Evolutionary conservation across 2,888 invertebrate genomes (phyloP).

Genomic region (Drosophila setosimentum): DNA sequence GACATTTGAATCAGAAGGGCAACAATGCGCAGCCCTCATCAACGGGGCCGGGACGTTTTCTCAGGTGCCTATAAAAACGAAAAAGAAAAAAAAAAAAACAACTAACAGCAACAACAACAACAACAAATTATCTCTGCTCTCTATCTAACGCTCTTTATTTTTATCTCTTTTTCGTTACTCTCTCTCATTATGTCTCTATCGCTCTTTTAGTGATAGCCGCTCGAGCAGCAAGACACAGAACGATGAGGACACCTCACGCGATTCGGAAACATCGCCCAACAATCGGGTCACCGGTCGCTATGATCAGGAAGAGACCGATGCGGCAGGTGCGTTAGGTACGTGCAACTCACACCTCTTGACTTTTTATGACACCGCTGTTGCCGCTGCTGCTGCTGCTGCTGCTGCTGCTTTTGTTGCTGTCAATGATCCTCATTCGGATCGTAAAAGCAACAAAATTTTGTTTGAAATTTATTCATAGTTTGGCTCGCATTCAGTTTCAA

Average conservation of each 20-base stretch:
- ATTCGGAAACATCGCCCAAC: slow-evolving; percentile 95
- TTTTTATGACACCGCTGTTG: slow-evolving; percentile 47
- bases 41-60: slow-evolving; percentile 84
- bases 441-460: slow-evolving; percentile 38
- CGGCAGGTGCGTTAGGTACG: slow-evolving; percentile 96
- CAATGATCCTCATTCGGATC: slow-evolving; percentile 17
- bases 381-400: slow-evolving; percentile 10
- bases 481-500: slow-evolving; percentile 61
- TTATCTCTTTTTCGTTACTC: neutral
- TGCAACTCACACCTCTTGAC: slow-evolving; percentile 65
- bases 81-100: neutral
- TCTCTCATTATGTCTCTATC: neutral
- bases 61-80: slow-evolving; percentile 76
- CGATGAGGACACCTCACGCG: slow-evolving; percentile 95
- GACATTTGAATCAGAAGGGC: slow-evolving; percentile 97
- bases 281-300: slow-evolving; percentile 93
- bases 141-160: slow-evolving; percentile 9
- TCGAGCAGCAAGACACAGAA: slow-evolving; percentile 86
- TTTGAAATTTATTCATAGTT: slow-evolving; percentile 68
- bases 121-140: neutral
- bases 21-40: slow-evolving; percentile 86
- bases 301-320: slow-evolving; percentile 98
- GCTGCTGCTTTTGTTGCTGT: neutral
- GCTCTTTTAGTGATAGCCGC: slow-evolving; percentile 82
- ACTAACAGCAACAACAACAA: neutral